Evolutionary conservation across 2,888 invertebrate genomes (phyloP).

Genomic region (Creontiades dilutus): DNA sequence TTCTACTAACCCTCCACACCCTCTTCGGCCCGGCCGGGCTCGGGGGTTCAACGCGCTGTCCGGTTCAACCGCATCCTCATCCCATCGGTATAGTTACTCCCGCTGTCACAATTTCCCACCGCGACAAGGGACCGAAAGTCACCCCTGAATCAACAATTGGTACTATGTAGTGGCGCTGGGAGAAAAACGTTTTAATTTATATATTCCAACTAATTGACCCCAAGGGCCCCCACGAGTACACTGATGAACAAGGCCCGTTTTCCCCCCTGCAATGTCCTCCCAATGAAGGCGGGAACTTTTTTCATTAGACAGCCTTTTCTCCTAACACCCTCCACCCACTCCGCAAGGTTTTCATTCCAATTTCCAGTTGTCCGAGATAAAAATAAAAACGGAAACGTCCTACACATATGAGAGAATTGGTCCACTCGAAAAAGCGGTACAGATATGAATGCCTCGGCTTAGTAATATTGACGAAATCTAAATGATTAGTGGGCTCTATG

Average conservation of each 20-base stretch:
- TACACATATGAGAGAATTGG: conserved; percentile 24
- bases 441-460: background rate
- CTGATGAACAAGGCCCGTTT: conserved; percentile 48
- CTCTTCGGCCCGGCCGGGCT: background rate
- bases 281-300: conserved; percentile 3
- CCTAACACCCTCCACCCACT: background rate
- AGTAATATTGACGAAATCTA: background rate
- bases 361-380: background rate
- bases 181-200: conserved; percentile 66
- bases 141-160: conserved; percentile 68
- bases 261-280: conserved; percentile 18
- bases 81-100: conserved; percentile 38
- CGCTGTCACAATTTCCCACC: conserved; percentile 46
- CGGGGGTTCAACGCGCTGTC: background rate
- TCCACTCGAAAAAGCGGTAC: conserved; percentile 9
- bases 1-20: background rate
- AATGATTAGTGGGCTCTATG: no score
- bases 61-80: conserved; percentile 39
- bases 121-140: conserved; percentile 48
- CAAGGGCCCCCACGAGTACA: conserved; percentile 40
- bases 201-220: conserved; percentile 69
- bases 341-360: conserved; percentile 52
- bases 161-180: conserved; percentile 49
- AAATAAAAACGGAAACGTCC: background rate
- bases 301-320: conserved; percentile 17